Evolutionary conservation across 2,113 vertebrate genomes (phyloP).

Genomic region (Charadrius vociferus): DNA sequence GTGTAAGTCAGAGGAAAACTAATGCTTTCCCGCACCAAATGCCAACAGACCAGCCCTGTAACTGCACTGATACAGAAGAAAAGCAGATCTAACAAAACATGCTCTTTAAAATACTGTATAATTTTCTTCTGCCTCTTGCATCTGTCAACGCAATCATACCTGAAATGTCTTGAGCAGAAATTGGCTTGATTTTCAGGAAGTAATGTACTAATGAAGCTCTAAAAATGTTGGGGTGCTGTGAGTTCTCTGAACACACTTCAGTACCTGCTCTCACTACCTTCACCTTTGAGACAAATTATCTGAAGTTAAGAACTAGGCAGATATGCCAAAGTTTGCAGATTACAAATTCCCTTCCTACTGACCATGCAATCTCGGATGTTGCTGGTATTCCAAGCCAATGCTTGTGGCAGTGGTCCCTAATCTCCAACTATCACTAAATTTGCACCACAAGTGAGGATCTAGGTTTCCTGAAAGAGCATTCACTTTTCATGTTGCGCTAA

Average conservation of each 20-base stretch:
- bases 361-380: fast-evolving
- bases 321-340: not conserved
- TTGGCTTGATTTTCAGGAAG: not conserved
- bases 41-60: not conserved
- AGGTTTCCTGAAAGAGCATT: not conserved
- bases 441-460: not conserved
- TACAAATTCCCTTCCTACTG: not conserved
- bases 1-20: not conserved
- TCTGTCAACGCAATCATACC: not conserved
- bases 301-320: not conserved
- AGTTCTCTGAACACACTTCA: not conserved
- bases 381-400: not conserved
- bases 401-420: not conserved
- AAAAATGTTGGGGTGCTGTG: not conserved
- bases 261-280: not conserved
- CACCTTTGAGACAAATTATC: not conserved
- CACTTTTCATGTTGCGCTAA: not conserved
- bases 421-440: not conserved
- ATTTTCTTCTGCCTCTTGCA: not conserved
- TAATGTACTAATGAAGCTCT: not conserved
- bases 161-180: not conserved
- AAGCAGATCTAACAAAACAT: not conserved
- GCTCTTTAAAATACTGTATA: not conserved
- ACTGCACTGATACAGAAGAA: not conserved
- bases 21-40: not conserved